These are phyloP conservation scores for Aratinga solstitialis DNA, from an alignment of 2,797 vertebrate species.

Conservation along the genomic window DNA sequence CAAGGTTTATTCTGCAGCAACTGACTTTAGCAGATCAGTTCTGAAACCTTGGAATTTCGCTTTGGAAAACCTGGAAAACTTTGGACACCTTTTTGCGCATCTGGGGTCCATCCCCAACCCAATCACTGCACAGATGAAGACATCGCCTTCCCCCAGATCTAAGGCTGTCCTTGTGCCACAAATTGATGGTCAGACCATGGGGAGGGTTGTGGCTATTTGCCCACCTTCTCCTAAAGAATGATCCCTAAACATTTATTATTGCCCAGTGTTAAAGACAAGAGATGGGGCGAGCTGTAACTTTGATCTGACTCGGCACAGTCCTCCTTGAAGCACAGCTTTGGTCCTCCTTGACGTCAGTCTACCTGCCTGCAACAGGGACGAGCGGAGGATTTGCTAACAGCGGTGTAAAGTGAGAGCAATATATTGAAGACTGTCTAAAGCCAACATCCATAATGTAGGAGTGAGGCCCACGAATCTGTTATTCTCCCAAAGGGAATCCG, in stretches of 20 bases:
- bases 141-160: accelerated
- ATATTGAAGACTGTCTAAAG: not conserved
- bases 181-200: not conserved
- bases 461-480: not conserved
- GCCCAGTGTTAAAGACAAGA: not conserved
- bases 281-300: not conserved
- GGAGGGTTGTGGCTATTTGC: not conserved
- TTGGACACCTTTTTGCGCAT: not conserved
- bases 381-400: not conserved
- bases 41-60: not conserved
- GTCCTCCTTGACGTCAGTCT: not conserved
- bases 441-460: not conserved
- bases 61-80: not conserved
- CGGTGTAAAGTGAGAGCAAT: not conserved
- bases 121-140: not conserved
- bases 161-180: not conserved
- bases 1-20: not conserved
- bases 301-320: not conserved
- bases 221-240: accelerated
- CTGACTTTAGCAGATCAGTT: not conserved
- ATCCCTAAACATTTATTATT: not conserved
- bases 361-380: not conserved
- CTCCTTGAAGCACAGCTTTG: not conserved
- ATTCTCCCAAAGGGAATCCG: not conserved
- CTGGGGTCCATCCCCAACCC: not conserved